A percentile compares a stretch with the other conserved stretches of the same genome.
phyloP scores from a whole-genome alignment of 2,888 invertebrate genomes.

The Drosophila lutescens region DNA sequence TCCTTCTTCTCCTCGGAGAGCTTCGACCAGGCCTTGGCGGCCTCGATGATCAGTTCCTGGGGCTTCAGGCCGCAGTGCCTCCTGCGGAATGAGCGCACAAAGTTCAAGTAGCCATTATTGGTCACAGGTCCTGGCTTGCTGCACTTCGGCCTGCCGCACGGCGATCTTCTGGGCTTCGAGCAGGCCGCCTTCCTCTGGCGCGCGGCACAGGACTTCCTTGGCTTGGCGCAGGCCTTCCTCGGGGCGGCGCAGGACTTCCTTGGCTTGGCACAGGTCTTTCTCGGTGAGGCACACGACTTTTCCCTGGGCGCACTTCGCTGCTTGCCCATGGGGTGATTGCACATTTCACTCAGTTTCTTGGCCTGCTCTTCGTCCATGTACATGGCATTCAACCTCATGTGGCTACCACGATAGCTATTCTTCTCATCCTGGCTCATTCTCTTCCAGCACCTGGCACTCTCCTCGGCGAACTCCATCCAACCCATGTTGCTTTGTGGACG shows the following conservation, averaged over 20 bases:
- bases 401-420: background rate
- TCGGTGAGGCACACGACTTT: too few relatives aligned
- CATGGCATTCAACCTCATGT: background rate
- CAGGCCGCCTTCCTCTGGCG: background rate
- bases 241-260: background rate
- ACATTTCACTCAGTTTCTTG: background rate
- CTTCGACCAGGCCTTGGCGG: background rate
- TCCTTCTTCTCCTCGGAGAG: background rate
- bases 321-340: background rate
- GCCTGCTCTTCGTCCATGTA: background rate
- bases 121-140: constrained; percentile 7
- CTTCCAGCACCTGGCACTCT: background rate
- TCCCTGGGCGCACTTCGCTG: background rate
- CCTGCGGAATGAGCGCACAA: background rate
- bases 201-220: background rate
- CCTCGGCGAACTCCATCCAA: background rate
- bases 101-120: constrained; percentile 1
- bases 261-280: background rate
- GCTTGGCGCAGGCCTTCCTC: background rate
- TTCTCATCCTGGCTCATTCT: background rate
- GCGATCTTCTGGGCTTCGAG: background rate
- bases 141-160: background rate
- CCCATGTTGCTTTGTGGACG: background rate
- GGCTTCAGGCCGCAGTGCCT: constrained; percentile 1
- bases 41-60: background rate